Percentiles rank a stretch among this genome's conserved stretches.
Conservation (phyloP, 2,797 vertebrate genomes). For the Coendou prehensilis region DNA sequence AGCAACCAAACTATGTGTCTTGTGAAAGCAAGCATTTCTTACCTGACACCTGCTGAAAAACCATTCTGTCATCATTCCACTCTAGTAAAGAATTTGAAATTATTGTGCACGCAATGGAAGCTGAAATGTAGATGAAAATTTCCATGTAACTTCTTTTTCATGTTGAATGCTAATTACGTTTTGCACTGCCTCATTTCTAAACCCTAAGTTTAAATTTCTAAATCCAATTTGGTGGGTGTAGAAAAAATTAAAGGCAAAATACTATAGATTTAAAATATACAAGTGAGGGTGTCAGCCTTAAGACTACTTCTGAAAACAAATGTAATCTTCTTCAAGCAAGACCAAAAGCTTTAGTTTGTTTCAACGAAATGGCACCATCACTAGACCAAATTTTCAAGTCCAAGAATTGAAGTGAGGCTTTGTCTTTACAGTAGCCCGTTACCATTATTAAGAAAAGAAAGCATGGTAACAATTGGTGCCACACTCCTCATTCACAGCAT, state of each 20-base stretch:
- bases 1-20: background rate
- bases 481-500: background rate
- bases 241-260: background rate
- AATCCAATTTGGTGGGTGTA: background rate
- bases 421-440: background rate
- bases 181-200: background rate
- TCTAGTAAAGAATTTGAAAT: slow-evolving; percentile 25
- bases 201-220: slow-evolving; percentile 12
- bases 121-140: background rate
- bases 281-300: background rate
- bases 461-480: background rate
- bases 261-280: background rate
- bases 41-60: background rate
- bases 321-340: background rate
- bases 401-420: background rate
- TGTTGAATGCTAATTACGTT: slow-evolving; percentile 5
- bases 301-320: slow-evolving; percentile 23
- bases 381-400: background rate
- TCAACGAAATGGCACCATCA: background rate
- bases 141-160: background rate
- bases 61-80: background rate
- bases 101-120: background rate
- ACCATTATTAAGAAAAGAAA: background rate
- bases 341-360: background rate
- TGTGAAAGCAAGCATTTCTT: background rate